Evolutionary conservation across 2,797 vertebrate genomes (phyloP).

Genomic region (Lacerta agilis): DNA sequence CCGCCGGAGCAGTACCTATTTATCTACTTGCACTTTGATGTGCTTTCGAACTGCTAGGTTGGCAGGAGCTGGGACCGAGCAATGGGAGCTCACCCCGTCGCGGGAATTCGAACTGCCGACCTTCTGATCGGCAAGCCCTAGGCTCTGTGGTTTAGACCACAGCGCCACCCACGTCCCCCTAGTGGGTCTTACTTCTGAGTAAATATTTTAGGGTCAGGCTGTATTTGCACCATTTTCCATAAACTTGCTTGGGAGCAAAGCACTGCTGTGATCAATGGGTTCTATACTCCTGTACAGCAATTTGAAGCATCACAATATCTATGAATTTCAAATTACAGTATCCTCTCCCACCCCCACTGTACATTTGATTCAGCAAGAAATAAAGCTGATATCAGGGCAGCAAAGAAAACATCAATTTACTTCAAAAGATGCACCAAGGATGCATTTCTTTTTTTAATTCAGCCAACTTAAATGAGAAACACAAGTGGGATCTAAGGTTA

Average conservation of each 20-base stretch:
- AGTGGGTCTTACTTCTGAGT: not conserved
- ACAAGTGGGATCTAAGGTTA: not conserved
- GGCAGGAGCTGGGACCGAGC: no score
- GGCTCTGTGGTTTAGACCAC: no score
- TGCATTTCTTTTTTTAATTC: not conserved
- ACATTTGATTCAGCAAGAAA: constrained; percentile 15
- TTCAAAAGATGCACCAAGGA: constrained; percentile 22
- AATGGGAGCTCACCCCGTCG: no score
- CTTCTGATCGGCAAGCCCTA: no score
- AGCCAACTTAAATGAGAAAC: constrained; percentile 41
- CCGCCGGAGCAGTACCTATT: no score
- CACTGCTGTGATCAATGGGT: not conserved
- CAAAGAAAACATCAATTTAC: not conserved
- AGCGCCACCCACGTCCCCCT: no score
- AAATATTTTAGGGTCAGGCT: not conserved
- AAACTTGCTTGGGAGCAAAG: not conserved
- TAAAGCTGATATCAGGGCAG: not conserved
- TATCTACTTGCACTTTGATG: no score
- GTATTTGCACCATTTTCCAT: not conserved
- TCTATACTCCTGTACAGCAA: not conserved
- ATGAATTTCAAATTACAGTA: not conserved
- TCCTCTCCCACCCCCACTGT: not conserved
- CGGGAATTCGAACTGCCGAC: no score
- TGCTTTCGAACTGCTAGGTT: no score
- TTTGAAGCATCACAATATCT: not conserved